A percentile compares a stretch with the other conserved stretches of the same genome.
Conservation (phyloP, 2,888 invertebrate genomes). For the Glomeris marginata region DNA sequence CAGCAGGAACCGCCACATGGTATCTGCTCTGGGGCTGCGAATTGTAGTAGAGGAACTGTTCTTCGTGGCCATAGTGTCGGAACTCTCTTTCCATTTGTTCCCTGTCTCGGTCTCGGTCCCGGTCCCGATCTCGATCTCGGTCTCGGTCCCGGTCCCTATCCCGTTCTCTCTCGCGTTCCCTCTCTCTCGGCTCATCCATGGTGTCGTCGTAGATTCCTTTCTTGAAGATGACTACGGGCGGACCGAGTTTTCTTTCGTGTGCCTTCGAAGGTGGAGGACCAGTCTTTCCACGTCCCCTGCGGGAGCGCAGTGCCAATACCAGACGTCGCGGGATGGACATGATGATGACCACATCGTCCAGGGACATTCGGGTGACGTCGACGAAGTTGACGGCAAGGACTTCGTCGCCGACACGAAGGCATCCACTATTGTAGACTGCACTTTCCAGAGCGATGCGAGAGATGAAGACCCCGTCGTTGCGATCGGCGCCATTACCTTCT, state of each 20-base stretch:
- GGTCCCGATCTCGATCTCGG: constrained; percentile 19
- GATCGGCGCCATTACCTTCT: constrained; percentile 95
- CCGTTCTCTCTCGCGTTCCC: constrained; percentile 20
- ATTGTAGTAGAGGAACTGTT: constrained; percentile 19
- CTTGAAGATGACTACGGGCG: constrained; percentile 81
- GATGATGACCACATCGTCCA: constrained; percentile 98
- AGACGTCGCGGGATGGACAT: constrained; percentile 97
- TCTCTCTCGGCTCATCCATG: constrained; percentile 20
- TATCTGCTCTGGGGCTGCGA: constrained; percentile 17
- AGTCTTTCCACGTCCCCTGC: constrained; percentile 14
- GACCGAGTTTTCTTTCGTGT: constrained; percentile 48
- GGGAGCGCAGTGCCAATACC: constrained; percentile 77
- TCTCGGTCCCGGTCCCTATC: constrained; percentile 19
- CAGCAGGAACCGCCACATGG: background rate
- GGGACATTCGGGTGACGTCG: constrained; percentile 91
- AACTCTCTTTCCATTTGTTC: constrained; percentile 17
- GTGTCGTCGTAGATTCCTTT: constrained; percentile 68
- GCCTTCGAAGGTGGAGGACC: constrained; percentile 13
- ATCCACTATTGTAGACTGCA: constrained; percentile 92
- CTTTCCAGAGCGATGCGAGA: constrained; percentile 90
- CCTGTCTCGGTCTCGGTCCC: constrained; percentile 14
- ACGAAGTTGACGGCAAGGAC: constrained; percentile 96
- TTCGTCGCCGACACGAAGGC: constrained; percentile 91
- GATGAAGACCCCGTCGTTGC: constrained; percentile 94
- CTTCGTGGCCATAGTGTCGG: constrained; percentile 16